Base-by-base conservation (phyloP, 2,113 vertebrate species). In the Odontesthes bonariensis region DNA sequence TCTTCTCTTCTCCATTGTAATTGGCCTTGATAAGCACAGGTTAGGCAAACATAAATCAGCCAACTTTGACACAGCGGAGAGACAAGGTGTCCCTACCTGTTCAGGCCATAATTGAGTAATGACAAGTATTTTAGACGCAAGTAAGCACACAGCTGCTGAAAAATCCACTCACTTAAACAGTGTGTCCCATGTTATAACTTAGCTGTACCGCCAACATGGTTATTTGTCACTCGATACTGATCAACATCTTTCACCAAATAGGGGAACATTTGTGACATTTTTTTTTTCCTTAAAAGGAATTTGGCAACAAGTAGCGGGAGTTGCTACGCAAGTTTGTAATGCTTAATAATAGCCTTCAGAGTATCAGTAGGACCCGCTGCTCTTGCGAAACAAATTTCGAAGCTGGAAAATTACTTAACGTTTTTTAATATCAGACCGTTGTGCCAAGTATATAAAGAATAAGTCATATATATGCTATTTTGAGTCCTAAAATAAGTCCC, bases 221-320 rank as follows among this genome's bases (percentile, higher is more conserved):
- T 70, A 57, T 65, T 16, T 17, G 65, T 60, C 59, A 70, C 57
- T 78, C 66, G 68, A 70, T 74, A 52, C 54, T 63, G 53, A 81
- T 67, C 69, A 54, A 59, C 35, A 60, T 69, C 57, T 79, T 86
- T 79, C 67, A 75, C 83, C 85, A 89, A 86, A 88, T 79, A 83
- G 73, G 79, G 77, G 35, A 83, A 77, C 77, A 82, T 88, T 75
- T 83, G 65, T 76, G 83, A 79, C 64, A 73, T 78, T 77, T 87
- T 75, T 55, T 27, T 62, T 87, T 59, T 75, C 70, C 73, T 84
- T 64, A 86, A 84, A 88, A 81, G 79, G 76, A 81, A 80, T 86
- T 77, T 64, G 69, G 72, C 81, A 89, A 82, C 56, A 75, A 69
- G 72, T 75, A 66, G 58, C 51, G 2, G 11, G 62, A 77, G 73